phyloP scores from a whole-genome alignment of 1,140 invertebrate genomes.

The Thaumetopoea pityocampa region DNA sequence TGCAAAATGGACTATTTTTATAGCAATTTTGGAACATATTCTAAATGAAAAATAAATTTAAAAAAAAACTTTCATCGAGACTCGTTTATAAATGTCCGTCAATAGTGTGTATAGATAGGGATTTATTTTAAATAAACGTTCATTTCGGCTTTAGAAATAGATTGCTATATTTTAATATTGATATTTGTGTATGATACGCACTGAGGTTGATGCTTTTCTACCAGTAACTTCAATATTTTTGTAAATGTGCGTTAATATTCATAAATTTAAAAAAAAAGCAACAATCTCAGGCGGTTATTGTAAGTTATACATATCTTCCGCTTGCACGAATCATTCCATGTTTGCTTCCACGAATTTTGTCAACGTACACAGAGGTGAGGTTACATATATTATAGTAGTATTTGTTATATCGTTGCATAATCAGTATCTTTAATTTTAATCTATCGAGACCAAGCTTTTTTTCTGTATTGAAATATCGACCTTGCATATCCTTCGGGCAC shows the following conservation, averaged over 20 bases:
- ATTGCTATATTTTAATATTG: conserved; percentile 13
- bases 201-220: conserved; percentile 33
- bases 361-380: conserved; percentile 13
- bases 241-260: too few species aligned
- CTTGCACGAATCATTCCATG: conserved; percentile 45
- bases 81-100: too few species aligned
- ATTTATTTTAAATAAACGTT: conserved; percentile 1
- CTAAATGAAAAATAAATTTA: not conserved
- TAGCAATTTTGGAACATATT: too few species aligned
- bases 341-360: conserved; percentile 38
- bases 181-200: conserved; percentile 16
- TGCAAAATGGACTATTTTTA: too few species aligned
- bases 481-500: too few species aligned
- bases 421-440: too few species aligned
- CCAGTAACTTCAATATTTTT: conserved; percentile 19
- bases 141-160: conserved; percentile 16
- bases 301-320: conserved; percentile 34
- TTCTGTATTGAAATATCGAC: too few species aligned
- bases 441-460: too few species aligned
- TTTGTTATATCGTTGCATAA: too few species aligned
- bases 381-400: not conserved
- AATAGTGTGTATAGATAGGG: not conserved
- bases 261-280: conserved; percentile 12
- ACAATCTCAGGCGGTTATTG: conserved; percentile 24
- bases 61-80: too few species aligned